These are phyloP conservation scores for Enteromius thamalakanensis DNA, from an alignment of 2,797 vertebrate genomes.

Conservation along the genomic window DNA sequence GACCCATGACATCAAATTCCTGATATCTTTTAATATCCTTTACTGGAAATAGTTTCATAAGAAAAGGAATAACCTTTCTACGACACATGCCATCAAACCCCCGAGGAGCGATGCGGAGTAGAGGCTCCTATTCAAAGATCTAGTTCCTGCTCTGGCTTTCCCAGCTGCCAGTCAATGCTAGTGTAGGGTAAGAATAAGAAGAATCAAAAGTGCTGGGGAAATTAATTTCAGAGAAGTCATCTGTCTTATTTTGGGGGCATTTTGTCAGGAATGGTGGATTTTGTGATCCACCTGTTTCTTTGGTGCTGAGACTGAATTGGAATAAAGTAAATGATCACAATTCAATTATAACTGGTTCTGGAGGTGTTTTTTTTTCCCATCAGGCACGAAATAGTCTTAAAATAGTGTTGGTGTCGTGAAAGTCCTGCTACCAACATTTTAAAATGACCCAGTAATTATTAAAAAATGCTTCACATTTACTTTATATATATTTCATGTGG, in stretches of 20 bases:
- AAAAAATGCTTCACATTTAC: neutral
- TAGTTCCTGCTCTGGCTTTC: slow-evolving; percentile 1
- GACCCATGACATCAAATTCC: slow-evolving; percentile 27
- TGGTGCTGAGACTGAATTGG: neutral
- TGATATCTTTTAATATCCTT: slow-evolving; percentile 35
- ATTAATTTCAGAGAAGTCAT: neutral
- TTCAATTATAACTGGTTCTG: neutral
- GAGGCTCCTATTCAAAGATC: neutral
- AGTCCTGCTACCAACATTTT: neutral
- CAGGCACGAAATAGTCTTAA: neutral
- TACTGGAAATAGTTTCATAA: slow-evolving; percentile 35
- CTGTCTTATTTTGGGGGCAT: too few relatives aligned
- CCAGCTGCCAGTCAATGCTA: neutral
- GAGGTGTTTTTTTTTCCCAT: too few relatives aligned
- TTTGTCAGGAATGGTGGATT: neutral
- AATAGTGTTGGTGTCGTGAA: neutral
- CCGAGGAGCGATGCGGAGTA: slow-evolving; percentile 12
- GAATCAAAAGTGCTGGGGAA: neutral
- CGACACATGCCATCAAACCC: slow-evolving; percentile 3
- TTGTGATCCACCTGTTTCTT: neutral
- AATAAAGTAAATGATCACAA: neutral
- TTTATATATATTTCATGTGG: slow-evolving; percentile 3
- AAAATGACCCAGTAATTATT: neutral
- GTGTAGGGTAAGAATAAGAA: neutral
- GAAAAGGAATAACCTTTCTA: slow-evolving; percentile 20